Conservation (phyloP, 2,888 invertebrate genomes). For the Cerastis rubricosa region DNA sequence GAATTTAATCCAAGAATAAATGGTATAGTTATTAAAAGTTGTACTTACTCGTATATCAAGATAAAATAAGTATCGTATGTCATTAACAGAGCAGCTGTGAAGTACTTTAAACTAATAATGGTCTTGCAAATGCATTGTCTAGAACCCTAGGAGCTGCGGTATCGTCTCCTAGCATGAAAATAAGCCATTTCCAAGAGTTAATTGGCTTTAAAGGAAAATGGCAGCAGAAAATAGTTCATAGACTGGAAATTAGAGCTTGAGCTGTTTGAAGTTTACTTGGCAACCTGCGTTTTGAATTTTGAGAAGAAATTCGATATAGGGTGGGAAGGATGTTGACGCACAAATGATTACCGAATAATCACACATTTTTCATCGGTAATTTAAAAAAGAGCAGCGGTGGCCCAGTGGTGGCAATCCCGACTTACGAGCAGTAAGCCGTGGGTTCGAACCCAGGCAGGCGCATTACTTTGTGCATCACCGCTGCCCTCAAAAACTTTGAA, state of each 20-base stretch:
- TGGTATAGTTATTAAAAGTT: neutral
- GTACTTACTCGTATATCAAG: neutral
- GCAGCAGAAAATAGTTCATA: conserved; percentile 32
- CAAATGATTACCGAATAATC: too few relatives aligned
- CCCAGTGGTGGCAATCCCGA: too few relatives aligned
- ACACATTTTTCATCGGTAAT: too few relatives aligned
- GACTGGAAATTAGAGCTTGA: conserved; percentile 18
- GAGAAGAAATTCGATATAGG: neutral
- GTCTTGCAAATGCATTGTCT: conserved; percentile 20
- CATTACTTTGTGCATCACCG: too few relatives aligned
- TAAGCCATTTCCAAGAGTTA: conserved; percentile 39
- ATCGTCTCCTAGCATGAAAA: conserved; percentile 27
- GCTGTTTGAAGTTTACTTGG: neutral
- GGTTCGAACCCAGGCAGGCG: too few relatives aligned
- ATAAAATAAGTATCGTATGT: neutral
- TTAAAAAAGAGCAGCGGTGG: too few relatives aligned
- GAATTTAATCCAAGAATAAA: neutral
- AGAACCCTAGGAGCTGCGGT: neutral
- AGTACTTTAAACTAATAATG: conserved; percentile 26
- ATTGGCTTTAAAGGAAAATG: conserved; percentile 46
- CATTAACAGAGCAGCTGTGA: neutral
- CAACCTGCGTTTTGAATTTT: neutral
- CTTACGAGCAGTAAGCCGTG: too few relatives aligned
- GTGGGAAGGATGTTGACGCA: too few relatives aligned
- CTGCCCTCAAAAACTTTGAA: too few relatives aligned